Percentiles rank a stretch among this genome's conserved stretches.
Evolutionary conservation across 1,140 invertebrate genomes (phyloP).

Genomic region (Piezodorus guildinii): DNA sequence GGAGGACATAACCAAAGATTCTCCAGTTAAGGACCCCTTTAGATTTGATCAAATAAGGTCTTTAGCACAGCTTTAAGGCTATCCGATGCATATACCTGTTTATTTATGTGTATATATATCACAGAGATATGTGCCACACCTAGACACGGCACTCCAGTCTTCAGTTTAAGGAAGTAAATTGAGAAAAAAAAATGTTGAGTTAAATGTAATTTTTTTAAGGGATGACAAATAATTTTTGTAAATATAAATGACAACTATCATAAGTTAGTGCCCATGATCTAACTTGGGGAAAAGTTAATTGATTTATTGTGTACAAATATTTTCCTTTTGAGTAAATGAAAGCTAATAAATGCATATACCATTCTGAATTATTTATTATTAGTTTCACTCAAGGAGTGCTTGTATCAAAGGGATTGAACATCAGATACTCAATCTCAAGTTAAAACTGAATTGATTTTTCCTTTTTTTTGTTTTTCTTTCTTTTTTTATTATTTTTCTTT

Average conservation of each 20-base stretch:
- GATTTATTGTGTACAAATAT: constrained; percentile 18
- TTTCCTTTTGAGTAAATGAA: neutral
- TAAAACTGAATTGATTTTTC: neutral
- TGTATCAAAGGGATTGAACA: neutral
- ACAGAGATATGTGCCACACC: neutral
- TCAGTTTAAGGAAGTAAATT: too few relatives aligned
- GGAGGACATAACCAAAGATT: neutral
- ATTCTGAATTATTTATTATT: constrained; percentile 1
- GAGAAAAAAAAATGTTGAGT: constrained; percentile 10
- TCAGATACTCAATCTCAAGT: neutral
- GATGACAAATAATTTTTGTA: constrained; percentile 14
- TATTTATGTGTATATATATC: constrained; percentile 14
- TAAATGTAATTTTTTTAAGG: constrained; percentile 12
- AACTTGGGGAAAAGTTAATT: constrained; percentile 21
- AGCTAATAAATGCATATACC: neutral
- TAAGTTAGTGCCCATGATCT: constrained; percentile 19
- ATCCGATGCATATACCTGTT: neutral
- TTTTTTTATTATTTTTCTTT: constrained; percentile 7
- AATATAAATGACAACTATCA: constrained; percentile 4
- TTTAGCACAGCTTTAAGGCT: neutral
- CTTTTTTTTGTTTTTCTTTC: neutral
- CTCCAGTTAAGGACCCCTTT: neutral
- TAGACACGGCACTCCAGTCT: too few relatives aligned
- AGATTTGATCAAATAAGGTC: neutral
- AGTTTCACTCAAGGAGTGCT: constrained; percentile 10